Conservation (phyloP, 1,140 invertebrate genomes). For the Tetramorium simillimum region DNA sequence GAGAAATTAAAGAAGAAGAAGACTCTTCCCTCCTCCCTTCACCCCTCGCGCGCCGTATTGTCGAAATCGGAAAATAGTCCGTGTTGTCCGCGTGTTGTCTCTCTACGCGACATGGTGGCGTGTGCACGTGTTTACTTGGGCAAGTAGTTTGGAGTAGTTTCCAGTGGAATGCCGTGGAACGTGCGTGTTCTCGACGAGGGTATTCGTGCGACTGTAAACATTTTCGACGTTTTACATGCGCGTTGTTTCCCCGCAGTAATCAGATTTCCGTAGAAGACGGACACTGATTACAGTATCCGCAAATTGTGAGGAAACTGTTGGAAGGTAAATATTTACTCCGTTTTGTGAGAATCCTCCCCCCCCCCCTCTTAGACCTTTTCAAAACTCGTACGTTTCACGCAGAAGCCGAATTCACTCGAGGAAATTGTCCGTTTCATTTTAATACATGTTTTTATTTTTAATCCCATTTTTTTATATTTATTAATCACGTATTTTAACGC, state of each 20-base stretch:
- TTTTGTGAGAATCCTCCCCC: not conserved
- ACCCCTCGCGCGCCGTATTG: not conserved
- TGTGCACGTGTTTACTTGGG: not conserved
- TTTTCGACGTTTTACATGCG: not conserved
- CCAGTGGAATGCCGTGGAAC: not conserved
- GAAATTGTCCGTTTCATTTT: not conserved
- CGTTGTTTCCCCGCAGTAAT: not conserved
- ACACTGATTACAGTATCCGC: not conserved
- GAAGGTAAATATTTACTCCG: not conserved
- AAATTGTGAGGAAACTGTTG: not conserved
- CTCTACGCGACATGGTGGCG: no score
- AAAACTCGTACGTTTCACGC: not conserved
- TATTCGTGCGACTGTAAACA: not conserved
- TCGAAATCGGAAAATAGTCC: not conserved
- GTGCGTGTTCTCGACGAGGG: not conserved
- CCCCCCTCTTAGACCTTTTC: not conserved
- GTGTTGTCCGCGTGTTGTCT: not conserved
- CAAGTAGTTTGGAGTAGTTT: not conserved
- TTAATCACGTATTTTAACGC: not conserved
- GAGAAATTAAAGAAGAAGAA: no score
- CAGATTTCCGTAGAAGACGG: constrained; percentile 7
- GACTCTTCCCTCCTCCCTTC: not conserved
- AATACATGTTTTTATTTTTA: not conserved
- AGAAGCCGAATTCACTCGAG: not conserved
- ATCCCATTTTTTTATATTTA: not conserved